Evolutionary conservation across 1,140 invertebrate genomes (phyloP).

Genomic region (Drosophila lini): DNA sequence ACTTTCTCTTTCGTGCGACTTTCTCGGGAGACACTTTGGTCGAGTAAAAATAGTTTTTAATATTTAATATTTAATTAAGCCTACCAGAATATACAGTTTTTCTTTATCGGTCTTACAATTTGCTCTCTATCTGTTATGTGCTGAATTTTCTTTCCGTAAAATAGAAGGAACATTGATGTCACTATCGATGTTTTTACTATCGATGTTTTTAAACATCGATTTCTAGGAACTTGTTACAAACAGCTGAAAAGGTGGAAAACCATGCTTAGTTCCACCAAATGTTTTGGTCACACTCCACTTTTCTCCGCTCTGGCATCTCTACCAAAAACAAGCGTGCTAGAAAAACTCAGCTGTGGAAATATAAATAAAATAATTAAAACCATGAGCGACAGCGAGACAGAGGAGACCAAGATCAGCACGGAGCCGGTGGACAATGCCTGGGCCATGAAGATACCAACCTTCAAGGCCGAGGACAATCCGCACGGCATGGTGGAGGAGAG

Average conservation of each 20-base stretch:
- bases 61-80: slow-evolving; percentile 23
- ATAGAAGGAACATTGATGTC: neutral
- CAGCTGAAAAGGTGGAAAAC: neutral
- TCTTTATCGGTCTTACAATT: slow-evolving; percentile 32
- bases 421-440: slow-evolving; percentile 93
- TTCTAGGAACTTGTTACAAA: no score
- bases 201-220: neutral
- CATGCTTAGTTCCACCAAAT: neutral
- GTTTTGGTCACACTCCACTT: neutral
- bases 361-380: slow-evolving; percentile 11
- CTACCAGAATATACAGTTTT: slow-evolving; percentile 34
- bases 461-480: slow-evolving; percentile 96
- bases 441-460: slow-evolving; percentile 95
- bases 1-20: slow-evolving; percentile 14
- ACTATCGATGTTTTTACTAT: neutral
- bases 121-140: slow-evolving; percentile 12
- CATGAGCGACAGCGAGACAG: slow-evolving; percentile 74
- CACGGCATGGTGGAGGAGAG: slow-evolving; percentile 90
- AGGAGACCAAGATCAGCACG: slow-evolving; percentile 58
- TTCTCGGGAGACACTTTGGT: slow-evolving; percentile 41
- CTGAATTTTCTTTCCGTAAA: slow-evolving; percentile 13
- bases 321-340: slow-evolving; percentile 63
- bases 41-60: slow-evolving; percentile 13
- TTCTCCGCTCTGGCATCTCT: neutral
- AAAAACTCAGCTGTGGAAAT: slow-evolving; percentile 6